Conservation (phyloP, 2,888 invertebrate species). For the Cephus nigrinus region DNA sequence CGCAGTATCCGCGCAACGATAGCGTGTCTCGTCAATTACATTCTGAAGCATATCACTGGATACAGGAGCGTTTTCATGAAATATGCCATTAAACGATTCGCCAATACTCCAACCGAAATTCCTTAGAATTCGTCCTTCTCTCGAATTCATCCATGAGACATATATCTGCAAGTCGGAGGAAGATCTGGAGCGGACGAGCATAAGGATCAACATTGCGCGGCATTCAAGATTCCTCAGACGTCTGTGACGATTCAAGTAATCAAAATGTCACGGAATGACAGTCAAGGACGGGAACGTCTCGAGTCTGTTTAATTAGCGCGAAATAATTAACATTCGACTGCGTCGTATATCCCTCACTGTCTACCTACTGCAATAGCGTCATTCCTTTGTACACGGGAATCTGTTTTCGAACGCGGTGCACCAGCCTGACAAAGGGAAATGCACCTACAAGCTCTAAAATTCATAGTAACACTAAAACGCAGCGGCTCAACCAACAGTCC, state of each 20-base stretch:
- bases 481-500: not conserved
- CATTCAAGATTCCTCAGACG: not conserved
- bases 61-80: not conserved
- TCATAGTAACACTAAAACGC: not conserved
- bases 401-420: not conserved
- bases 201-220: not conserved
- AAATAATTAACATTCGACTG: constrained; percentile 32
- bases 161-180: not conserved
- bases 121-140: not conserved
- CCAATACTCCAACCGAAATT: not conserved
- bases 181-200: not conserved
- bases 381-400: not conserved
- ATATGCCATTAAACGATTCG: constrained; percentile 6
- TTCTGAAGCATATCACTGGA: constrained; percentile 4
- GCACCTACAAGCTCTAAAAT: not conserved
- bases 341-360: not conserved
- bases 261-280: constrained; percentile 1
- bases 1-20: not conserved
- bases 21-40: constrained; percentile 9
- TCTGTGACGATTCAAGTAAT: not conserved
- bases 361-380: not conserved
- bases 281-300: not conserved
- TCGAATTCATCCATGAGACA: not conserved
- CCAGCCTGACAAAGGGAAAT: not conserved
- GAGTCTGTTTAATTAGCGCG: constrained; percentile 27